Percentiles rank a stretch among this genome's conserved stretches.
Conservation (phyloP, 2,888 invertebrate species). For the Carcina quercana region DNA sequence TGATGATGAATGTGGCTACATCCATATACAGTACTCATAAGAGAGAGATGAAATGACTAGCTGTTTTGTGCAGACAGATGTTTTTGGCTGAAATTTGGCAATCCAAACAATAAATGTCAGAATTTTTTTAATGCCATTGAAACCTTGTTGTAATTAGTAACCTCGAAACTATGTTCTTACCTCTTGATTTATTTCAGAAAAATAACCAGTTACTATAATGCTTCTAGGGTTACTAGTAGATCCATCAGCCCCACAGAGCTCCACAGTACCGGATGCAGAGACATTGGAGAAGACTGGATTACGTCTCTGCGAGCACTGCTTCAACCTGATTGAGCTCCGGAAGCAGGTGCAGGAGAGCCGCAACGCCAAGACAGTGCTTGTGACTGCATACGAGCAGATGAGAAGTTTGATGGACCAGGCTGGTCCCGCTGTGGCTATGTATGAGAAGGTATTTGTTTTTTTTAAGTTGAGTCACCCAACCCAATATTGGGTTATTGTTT, state of each 20-base stretch:
- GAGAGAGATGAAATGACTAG: too few relatives aligned
- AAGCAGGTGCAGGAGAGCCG: slow-evolving; percentile 86
- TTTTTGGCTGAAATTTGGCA: too few relatives aligned
- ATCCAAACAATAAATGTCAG: too few relatives aligned
- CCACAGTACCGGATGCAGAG: slow-evolving; percentile 38
- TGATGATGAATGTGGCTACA: too few relatives aligned
- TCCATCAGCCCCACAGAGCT: slow-evolving; percentile 47
- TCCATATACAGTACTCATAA: too few relatives aligned
- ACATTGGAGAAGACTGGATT: slow-evolving; percentile 75
- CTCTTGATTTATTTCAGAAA: too few relatives aligned
- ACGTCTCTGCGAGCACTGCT: slow-evolving; percentile 84
- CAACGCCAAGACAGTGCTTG: slow-evolving; percentile 84
- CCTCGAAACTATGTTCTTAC: too few relatives aligned
- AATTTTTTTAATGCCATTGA: too few relatives aligned
- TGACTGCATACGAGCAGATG: slow-evolving; percentile 89
- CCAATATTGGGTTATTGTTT: too few relatives aligned
- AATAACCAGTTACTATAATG: too few relatives aligned
- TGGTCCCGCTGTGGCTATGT: slow-evolving; percentile 78
- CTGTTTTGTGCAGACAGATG: too few relatives aligned
- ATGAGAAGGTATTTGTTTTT: slow-evolving; percentile 77
- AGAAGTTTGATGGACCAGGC: slow-evolving; percentile 85
- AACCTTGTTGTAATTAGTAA: too few relatives aligned
- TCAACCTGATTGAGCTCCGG: slow-evolving; percentile 86
- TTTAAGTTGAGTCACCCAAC: not conserved
- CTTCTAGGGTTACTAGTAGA: slow-evolving; percentile 59